phyloP scores from a whole-genome alignment of 2,888 invertebrate genomes.

The Agonopterix alstromeriana region DNA sequence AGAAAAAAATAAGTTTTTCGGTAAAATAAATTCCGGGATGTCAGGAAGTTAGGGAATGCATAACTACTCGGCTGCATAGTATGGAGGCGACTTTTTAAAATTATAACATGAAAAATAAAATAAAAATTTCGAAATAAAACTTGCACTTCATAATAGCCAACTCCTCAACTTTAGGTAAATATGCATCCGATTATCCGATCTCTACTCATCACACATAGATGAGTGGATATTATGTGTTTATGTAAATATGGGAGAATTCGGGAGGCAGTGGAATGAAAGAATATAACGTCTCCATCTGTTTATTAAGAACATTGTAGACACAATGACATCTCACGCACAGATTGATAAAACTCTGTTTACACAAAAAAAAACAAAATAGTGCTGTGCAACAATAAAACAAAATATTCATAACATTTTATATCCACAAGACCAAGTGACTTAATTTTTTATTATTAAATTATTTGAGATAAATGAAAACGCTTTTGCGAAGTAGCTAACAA shows the following conservation, averaged over 20 bases:
- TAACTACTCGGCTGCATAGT: too few relatives aligned
- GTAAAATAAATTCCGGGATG: too few relatives aligned
- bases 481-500: constrained; percentile 6
- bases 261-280: constrained; percentile 16
- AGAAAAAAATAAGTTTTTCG: too few relatives aligned
- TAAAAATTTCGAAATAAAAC: too few relatives aligned
- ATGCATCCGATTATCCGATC: too few relatives aligned
- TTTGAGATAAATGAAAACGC: constrained; percentile 13
- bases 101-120: too few relatives aligned
- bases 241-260: background rate
- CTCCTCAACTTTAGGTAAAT: too few relatives aligned
- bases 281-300: constrained; percentile 51
- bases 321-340: constrained; percentile 49
- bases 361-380: constrained; percentile 61
- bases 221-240: background rate
- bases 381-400: constrained; percentile 70
- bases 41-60: too few relatives aligned
- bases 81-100: too few relatives aligned
- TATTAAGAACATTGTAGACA: constrained; percentile 70
- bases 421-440: constrained; percentile 14
- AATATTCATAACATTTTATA: constrained; percentile 35
- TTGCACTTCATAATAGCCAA: too few relatives aligned
- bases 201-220: background rate
- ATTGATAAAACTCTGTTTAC: constrained; percentile 69
- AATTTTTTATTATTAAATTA: constrained; percentile 8